Evolutionary conservation across 2,888 invertebrate species (phyloP).

Genomic region (Calliopum simillimum): DNA sequence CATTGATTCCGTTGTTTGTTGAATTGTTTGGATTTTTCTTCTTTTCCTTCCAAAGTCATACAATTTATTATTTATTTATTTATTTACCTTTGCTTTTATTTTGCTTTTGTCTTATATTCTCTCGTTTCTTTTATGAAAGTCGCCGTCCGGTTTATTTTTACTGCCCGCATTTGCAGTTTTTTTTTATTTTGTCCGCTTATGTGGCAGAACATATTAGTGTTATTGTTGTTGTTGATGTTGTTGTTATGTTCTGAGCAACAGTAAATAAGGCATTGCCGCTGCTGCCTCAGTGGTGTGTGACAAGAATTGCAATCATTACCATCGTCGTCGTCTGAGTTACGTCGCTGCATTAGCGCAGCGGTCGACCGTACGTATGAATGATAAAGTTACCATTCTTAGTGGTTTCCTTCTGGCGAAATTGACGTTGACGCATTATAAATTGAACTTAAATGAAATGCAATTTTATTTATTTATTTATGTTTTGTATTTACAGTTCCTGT

Average conservation of each 20-base stretch:
- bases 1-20: conserved; percentile 7
- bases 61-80: no score
- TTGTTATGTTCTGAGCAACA: background rate
- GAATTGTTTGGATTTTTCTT: conserved; percentile 1
- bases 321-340: no score
- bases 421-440: background rate
- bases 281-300: background rate
- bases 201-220: background rate
- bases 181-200: background rate
- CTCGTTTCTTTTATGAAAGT: background rate
- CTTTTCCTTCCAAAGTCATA: background rate
- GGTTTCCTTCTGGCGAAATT: conserved; percentile 9
- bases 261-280: no score
- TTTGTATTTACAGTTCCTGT: no score
- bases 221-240: background rate
- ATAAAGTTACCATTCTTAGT: background rate
- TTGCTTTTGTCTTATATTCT: conserved; percentile 2
- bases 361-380: no score
- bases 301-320: background rate
- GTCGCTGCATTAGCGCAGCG: no score
- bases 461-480: conserved; percentile 3
- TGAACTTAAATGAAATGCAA: conserved; percentile 17
- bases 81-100: no score
- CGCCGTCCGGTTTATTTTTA: background rate
- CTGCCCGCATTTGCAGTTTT: background rate